Base-by-base conservation (phyloP, 2,888 invertebrate genomes). In the Eumerus sabulonum region DNA sequence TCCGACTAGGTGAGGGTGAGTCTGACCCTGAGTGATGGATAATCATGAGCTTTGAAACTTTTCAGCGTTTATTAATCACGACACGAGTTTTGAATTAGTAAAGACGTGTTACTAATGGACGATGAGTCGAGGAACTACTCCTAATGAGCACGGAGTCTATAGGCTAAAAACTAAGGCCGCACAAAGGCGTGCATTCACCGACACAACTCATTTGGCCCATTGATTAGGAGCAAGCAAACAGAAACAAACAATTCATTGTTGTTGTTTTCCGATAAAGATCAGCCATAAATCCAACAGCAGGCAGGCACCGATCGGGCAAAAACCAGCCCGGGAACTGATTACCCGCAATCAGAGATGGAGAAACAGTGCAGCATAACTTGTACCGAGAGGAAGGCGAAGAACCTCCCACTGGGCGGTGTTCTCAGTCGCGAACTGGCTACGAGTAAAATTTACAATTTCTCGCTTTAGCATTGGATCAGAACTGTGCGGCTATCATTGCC, bases 321-420 rank as follows among this genome's bases (percentile, higher is more conserved):
- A 68, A 59, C 13, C 57, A 11, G 35, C 35, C 67, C 68, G 44
- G 9, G 36, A 50, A 53, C 54, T 18, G 50, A 77, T 59, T 63
- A 50, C 59, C 66, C 27, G 51, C 77, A 68, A 44, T 68, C 63
- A 48, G 12, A 66, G 40, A 35, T 27, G 27, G 27, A 27, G 42
- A 42, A 42, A 12, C 9, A 42, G 27, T 27, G 27, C 2, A 27
- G 27, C 27, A 27, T 4, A 27, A 27, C 27, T 2, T 27, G 27
- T 27, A 7, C 27, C 66, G 48, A 59, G 18, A 53, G 48, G 57
- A 51, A 72, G 13, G 16, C 38, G 53, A 60, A 63, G 74, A 64
- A 76, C 76, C 81, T 81, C 81, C 81, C 70, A 81, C 81, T 71
- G 76, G 81, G 70, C 60, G 74, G 76, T 11, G 70, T 51, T 64